phyloP scores from a whole-genome alignment of 2,113 vertebrate genomes.

The Mirounga angustirostris region DNA sequence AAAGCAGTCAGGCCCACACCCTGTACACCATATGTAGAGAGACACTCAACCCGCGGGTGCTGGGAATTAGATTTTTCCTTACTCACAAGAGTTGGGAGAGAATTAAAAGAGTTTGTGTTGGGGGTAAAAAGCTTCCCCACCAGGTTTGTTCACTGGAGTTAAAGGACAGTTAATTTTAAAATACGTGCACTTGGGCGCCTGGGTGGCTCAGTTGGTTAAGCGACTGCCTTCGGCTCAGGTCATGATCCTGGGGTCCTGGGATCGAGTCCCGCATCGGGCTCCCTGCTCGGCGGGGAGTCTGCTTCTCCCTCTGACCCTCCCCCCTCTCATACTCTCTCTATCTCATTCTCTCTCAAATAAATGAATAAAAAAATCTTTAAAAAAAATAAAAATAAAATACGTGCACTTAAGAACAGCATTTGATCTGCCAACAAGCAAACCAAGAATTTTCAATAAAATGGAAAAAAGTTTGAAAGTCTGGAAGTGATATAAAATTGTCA shows the following conservation, averaged over 20 bases:
- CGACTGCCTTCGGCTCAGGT: no score
- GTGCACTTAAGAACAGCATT: constrained; percentile 69
- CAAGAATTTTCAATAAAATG: constrained; percentile 78
- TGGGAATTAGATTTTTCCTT: neutral
- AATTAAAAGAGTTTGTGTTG: constrained; percentile 62
- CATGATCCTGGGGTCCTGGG: no score
- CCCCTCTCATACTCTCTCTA: no score
- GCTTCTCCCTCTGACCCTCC: no score
- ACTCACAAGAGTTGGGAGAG: constrained; percentile 54
- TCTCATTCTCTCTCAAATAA: no score
- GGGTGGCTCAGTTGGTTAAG: no score
- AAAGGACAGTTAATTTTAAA: constrained; percentile 80
- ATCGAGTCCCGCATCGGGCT: no score
- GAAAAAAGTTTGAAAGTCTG: constrained; percentile 79
- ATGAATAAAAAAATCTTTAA: no score
- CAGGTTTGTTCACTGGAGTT: constrained; percentile 60
- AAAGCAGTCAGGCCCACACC: neutral
- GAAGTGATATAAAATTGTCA: constrained; percentile 80
- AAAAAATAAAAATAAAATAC: constrained; percentile 48
- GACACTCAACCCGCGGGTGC: neutral
- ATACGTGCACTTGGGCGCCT: constrained; percentile 65
- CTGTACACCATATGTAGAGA: neutral
- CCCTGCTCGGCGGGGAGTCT: no score
- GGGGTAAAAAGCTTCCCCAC: constrained; percentile 68
- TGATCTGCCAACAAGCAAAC: constrained; percentile 78